Percentiles rank a stretch among this genome's conserved stretches.
These are phyloP conservation scores for Lepidonotus clava DNA, from an alignment of 2,888 invertebrate genomes.

Conservation along the genomic window DNA sequence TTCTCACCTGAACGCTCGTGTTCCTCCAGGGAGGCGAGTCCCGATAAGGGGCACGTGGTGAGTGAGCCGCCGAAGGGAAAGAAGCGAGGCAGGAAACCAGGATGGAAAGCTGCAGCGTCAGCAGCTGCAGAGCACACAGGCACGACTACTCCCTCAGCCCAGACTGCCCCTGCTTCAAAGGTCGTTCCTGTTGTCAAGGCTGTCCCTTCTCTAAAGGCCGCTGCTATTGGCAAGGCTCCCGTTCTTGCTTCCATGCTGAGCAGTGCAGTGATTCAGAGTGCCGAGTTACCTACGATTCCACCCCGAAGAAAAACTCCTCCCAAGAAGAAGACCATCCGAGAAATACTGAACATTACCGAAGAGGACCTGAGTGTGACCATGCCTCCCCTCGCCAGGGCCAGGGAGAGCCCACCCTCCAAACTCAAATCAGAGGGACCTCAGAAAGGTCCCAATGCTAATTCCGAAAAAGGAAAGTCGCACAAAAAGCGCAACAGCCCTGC, in stretches of 20 bases:
- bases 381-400: slow-evolving; percentile 37
- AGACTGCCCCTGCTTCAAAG: no score
- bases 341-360: slow-evolving; percentile 41
- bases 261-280: background rate
- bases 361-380: slow-evolving; percentile 35
- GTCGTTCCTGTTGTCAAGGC: no score
- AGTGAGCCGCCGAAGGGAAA: slow-evolving; percentile 8
- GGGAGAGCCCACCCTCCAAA: no score
- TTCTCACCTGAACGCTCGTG: background rate
- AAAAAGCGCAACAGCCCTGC: no score
- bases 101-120: background rate
- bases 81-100: background rate
- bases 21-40: slow-evolving; percentile 22
- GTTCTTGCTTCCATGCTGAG: background rate
- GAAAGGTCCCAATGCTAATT: no score
- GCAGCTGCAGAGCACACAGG: background rate
- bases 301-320: background rate
- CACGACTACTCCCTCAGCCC: no score
- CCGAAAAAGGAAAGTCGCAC: no score
- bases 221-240: background rate
- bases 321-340: slow-evolving; percentile 37
- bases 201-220: no score
- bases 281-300: background rate
- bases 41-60: background rate
- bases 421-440: background rate